Evolutionary conservation across 2,113 vertebrate genomes (phyloP).

Genomic region (Cyanocitta stelleri): DNA sequence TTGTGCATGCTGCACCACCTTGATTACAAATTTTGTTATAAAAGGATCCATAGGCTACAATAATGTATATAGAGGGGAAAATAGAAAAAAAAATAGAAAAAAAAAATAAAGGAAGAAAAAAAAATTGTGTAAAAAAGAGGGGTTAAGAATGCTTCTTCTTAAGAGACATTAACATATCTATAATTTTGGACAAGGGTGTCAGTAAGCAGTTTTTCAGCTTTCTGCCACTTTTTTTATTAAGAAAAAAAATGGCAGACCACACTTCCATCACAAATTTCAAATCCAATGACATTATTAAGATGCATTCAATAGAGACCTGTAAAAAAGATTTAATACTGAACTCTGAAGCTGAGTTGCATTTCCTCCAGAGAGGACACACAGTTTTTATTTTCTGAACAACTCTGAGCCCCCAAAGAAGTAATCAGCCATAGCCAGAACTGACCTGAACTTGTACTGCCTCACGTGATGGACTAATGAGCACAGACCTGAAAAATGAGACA

Average conservation of each 20-base stretch:
- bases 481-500: not conserved
- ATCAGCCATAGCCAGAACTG: not conserved
- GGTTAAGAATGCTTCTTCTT: not conserved
- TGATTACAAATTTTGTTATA: not conserved
- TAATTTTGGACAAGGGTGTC: not conserved
- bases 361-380: not conserved
- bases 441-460: not conserved
- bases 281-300: accelerated
- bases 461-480: not conserved
- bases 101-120: accelerated
- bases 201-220: not conserved
- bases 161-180: not conserved
- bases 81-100: accelerated
- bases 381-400: not conserved
- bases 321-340: not conserved
- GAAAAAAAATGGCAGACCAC: not conserved
- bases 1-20: not conserved
- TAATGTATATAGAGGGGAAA: accelerated
- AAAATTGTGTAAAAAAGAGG: not conserved
- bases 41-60: not conserved
- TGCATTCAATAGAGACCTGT: not conserved
- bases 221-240: not conserved
- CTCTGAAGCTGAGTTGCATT: not conserved
- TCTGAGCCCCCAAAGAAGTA: not conserved
- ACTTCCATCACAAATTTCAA: not conserved